phyloP scores from a whole-genome alignment of 2,797 vertebrate species.

The Staurois parvus region DNA sequence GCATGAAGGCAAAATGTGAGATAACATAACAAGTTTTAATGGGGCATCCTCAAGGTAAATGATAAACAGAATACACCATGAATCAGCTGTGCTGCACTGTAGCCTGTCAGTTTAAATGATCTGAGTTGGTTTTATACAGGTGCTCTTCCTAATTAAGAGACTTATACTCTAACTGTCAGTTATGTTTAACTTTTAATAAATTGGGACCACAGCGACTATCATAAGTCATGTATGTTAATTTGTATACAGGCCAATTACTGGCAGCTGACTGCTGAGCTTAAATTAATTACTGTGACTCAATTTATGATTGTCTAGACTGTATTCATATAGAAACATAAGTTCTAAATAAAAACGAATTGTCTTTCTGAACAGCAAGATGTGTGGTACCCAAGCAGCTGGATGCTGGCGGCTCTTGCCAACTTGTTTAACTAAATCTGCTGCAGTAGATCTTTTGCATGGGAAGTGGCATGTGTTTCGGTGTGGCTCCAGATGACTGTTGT shows the following conservation, averaged over 20 bases:
- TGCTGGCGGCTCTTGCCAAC: conserved; percentile 67
- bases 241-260: conserved; percentile 75
- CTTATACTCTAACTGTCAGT: conserved; percentile 62
- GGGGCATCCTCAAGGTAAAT: too few species aligned
- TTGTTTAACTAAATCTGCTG: conserved; percentile 61
- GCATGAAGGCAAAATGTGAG: too few species aligned
- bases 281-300: conserved; percentile 75
- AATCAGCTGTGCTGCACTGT: neutral
- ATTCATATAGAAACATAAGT: conserved; percentile 69
- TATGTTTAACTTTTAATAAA: conserved; percentile 71
- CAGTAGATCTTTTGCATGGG: conserved; percentile 64
- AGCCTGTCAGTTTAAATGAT: conserved; percentile 27
- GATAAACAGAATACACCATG: too few species aligned
- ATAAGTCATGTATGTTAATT: conserved; percentile 75
- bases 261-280: conserved; percentile 71
- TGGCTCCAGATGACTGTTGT: conserved; percentile 64
- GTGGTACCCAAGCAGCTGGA: conserved; percentile 70
- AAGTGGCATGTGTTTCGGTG: conserved; percentile 55
- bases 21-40: too few species aligned
- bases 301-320: conserved; percentile 70
- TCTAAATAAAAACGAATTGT: conserved; percentile 71
- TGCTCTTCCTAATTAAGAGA: conserved; percentile 52
- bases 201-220: conserved; percentile 56
- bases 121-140: conserved; percentile 23
- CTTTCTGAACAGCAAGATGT: conserved; percentile 70